Base-by-base conservation (phyloP, 2,113 vertebrate species). In the Alectura lathami region DNA sequence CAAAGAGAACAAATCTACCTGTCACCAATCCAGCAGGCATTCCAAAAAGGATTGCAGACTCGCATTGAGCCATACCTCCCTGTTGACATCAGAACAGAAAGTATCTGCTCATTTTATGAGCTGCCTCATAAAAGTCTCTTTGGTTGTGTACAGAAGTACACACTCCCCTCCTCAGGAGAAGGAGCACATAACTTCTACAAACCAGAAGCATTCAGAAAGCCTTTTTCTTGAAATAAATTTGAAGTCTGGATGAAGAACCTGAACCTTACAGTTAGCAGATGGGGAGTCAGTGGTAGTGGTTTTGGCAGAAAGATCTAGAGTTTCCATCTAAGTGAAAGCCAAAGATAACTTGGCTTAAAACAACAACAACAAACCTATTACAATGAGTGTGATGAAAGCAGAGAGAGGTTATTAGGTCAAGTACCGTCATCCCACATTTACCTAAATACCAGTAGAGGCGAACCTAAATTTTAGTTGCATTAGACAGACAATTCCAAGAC, bases 261-360 rank as follows among this genome's bases (percentile, higher is more conserved):
- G 16, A 94, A 66, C 29, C 17, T 48, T 36, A 23, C 0, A 36
- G 34, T 77, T 32, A 85, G 34, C 18, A 92, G 43, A 83, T 11
- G 6, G 34, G 17, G 29, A 60, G 17, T 16, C 29, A 77, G 27
- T 3, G 8, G 32, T 56, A 72, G 22, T 0, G 0, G 11, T 43
- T 94, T 72, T 77, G 29, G 36, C 54, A 86, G 45, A 68, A 88
- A 73, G 20, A 69, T 5, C 13, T 34, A 60, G 22, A 80, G 72
- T 63, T 63, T 54, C 40, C 47, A 17, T 73, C 88, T 22, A 76
- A 88, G 48, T 8, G 4, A 32, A 91, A 92, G 86, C 2, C 26
- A 56, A 94, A 80, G 45, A 47, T 5, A 51, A 17, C 23, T 54
- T 56, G 38, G 30, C 43, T 72, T 29, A 20, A 40, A 40, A 40